These are phyloP conservation scores for Drosophila recens DNA, from an alignment of 2,888 invertebrate genomes.

Conservation along the genomic window DNA sequence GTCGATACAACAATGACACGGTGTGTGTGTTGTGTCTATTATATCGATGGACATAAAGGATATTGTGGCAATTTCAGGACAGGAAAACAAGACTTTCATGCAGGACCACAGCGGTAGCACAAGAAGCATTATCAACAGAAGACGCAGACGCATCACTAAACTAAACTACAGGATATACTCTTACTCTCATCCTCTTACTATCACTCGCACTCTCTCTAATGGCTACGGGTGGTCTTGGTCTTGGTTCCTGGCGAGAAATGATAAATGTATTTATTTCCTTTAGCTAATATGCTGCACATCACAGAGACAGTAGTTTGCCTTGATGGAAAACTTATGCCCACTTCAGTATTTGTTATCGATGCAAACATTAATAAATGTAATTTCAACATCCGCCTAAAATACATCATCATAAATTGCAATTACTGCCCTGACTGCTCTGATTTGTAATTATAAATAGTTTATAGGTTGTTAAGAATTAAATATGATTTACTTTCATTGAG, in stretches of 20 bases:
- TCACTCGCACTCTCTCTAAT: slow-evolving; percentile 45
- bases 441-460: slow-evolving; percentile 9
- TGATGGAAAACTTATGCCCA: slow-evolving; percentile 14
- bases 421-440: neutral
- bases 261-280: slow-evolving; percentile 83
- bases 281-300: slow-evolving; percentile 53
- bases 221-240: slow-evolving; percentile 80
- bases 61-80: slow-evolving; percentile 78
- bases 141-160: slow-evolving; percentile 53
- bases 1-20: slow-evolving; percentile 40
- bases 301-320: slow-evolving; percentile 17
- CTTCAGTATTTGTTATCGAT: slow-evolving; percentile 1
- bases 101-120: slow-evolving; percentile 67
- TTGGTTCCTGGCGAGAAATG: slow-evolving; percentile 75
- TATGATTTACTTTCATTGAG: neutral
- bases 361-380: slow-evolving; percentile 15
- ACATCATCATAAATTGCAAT: slow-evolving; percentile 10
- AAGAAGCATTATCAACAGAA: slow-evolving; percentile 42
- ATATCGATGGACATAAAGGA: slow-evolving; percentile 74
- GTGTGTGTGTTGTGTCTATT: slow-evolving; percentile 37
- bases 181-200: slow-evolving; percentile 36
- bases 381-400: slow-evolving; percentile 12
- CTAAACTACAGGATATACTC: slow-evolving; percentile 75
- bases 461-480: neutral
- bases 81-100: slow-evolving; percentile 74